Evolutionary conservation across 1,140 invertebrate species (phyloP), one percentile per base, ranked within the genome.

Genomic region (Coenobita brevimanus): DNA sequence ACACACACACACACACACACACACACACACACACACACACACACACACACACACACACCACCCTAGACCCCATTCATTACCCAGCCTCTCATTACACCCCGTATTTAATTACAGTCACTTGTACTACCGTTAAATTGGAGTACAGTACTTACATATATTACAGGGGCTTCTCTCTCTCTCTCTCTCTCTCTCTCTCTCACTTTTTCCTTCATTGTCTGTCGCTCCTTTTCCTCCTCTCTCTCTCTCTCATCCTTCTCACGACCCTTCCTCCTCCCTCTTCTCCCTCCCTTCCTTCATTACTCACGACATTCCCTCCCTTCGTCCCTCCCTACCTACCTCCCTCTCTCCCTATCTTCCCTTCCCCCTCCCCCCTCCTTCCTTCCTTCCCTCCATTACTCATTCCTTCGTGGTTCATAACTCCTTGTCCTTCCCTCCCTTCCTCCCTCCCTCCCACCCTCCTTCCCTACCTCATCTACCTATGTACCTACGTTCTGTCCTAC

Each of bases 101-200:
- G n/a, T n/a, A n/a, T n/a, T n/a, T n/a, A n/a, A n/a, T n/a, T n/a
- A n/a, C n/a, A n/a, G n/a, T n/a, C n/a, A n/a, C n/a, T n/a, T n/a
- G n/a, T n/a, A n/a, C n/a, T n/a, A n/a, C n/a, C n/a, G n/a, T n/a
- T n/a, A n/a, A n/a, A n/a, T n/a, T n/a, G n/a, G n/a, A n/a, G n/a
- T n/a, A n/a, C n/a, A n/a, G n/a, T n/a, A n/a, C n/a, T n/a, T n/a
- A n/a, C n/a, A n/a, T n/a, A n/a, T n/a, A n/a, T n/a, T n/a, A n/a
- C n/a, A n/a, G n/a, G n/a, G n/a, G n/a, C n/a, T n/a, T n/a, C n/a
- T n/a, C n/a, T n/a, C n/a, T n/a, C n/a, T n/a, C n/a, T n/a, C n/a
- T n/a, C n/a, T 69, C 24, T 69, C 64, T 69, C 64, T 69, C 64
- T 69, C 64, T 69, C 64, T 69, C 64, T 69, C 64, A 13, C 24